Base-by-base conservation (phyloP, 2,888 invertebrate species). In the Augochlorella aurata region DNA sequence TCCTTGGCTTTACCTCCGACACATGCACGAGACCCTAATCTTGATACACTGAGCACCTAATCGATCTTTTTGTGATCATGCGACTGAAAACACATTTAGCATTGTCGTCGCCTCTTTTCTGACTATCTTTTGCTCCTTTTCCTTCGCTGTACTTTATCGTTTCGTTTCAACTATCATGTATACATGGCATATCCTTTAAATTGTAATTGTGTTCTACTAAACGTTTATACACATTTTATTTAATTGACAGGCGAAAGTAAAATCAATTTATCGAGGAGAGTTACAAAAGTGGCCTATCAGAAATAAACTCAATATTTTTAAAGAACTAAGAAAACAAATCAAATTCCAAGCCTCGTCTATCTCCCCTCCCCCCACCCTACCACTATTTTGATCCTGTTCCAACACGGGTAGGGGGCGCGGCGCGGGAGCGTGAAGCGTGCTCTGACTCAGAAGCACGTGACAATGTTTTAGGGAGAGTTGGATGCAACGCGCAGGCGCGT, bases 361-460 rank as follows among this genome's bases (percentile, higher is more conserved):
- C 54, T 21, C 5, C 49, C 3, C 2, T 14, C 3, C 21, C 4
- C 12, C 21, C 21, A 12, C 21, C 10, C 21, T 14, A 1, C 58
- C 24, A 61, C 18, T 61, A 61, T 61, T 61, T 61, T 61, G 61
- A 61, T 61, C 61, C 29, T 61, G 29, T 61, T 61, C 61, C 16
- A 61, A 29, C 14, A 61, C 29, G 24, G 16, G 61, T 1, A 49
- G 14, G 58, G 24, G 58, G 58, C 14, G 58, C 7, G 58, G 16
- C 16, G 61, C 24, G 16, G 16, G 47, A 70, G 50, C 67, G 80
- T 72, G 74, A 52, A 65, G 66, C 68, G 70, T 49, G 72, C 54
- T 63, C 77, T 73, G 67, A 71, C 38, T 65, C 58, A 76, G 70
- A 78, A 90, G 86, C 91, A 90, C 90, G 91, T 91, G 90, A 89